Evolutionary conservation across 2,797 vertebrate genomes (phyloP), one percentile per base, ranked within the genome.

Genomic region (Sebastes kiyomatsui): DNA sequence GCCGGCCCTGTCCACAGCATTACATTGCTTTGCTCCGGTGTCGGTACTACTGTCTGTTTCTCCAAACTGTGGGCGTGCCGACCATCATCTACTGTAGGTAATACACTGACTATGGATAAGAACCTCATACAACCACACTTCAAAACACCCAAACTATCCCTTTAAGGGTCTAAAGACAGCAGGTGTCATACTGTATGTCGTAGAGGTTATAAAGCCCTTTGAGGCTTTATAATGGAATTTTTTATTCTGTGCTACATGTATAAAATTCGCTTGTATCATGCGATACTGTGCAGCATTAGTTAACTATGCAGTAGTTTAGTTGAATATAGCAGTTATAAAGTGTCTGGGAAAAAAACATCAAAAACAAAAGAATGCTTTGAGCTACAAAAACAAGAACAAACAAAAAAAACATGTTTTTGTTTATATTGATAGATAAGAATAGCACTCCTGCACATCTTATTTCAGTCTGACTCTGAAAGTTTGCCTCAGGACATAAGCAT

Each of bases 401-500:
- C 3, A 67, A 28, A 2, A 18, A 64, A 32, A 35, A 69, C 11
- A 33, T 46, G n/a, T 49, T 71, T 60, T 73, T 64, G 28, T 73
- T 38, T 32, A 69, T 68, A 71, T 67, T 20, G 55, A 83, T 27
- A 61, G 42, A 72, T 14, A 74, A 42, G 38, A 70, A 80, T 8
- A 71, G 4, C 58, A 54, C 42, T 68, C 13, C 30, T 75, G 20
- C 52, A 73, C 30, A 59, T 87, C 25, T 70, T 74, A 4, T 80
- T 80, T 33, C 67, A 82, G 55, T 54, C 68, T 60, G 72, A 80
- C 68, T 80, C 46, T 25, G 64, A 77, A 8, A 79, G 35, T 65
- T 88, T 5, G 75, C 70, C 76, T 62, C 25, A 62, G 77, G 85
- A 72, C 80, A 67, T 18, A 6, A 27, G 67, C 35, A 82, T 80